Percentiles rank a stretch among this genome's conserved stretches.
Conservation (phyloP, 1,140 invertebrate species). For the Drosophila ficusphila region DNA sequence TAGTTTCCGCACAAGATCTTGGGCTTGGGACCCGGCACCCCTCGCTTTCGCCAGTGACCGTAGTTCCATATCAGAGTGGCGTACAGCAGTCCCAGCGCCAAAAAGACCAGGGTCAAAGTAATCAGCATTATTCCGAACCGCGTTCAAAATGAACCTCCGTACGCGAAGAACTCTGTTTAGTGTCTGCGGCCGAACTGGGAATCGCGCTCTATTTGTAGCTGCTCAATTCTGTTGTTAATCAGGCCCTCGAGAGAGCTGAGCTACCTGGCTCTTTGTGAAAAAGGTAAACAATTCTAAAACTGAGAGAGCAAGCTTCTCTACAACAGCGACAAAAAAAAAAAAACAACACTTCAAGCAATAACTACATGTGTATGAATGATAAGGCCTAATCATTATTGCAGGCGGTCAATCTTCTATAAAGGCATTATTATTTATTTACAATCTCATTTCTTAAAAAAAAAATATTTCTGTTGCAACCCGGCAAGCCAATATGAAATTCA, state of each 20-base stretch:
- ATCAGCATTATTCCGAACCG: slow-evolving; percentile 36
- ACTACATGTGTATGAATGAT: neutral
- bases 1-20: slow-evolving; percentile 68
- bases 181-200: neutral
- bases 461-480: slow-evolving; percentile 6
- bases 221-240: neutral
- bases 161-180: neutral
- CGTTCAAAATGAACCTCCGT: neutral
- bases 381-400: slow-evolving; percentile 24
- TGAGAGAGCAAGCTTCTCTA: slow-evolving; percentile 4
- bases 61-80: slow-evolving; percentile 75
- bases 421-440: slow-evolving; percentile 21
- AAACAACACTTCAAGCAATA: neutral
- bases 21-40: slow-evolving; percentile 73
- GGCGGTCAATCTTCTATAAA: slow-evolving; percentile 4
- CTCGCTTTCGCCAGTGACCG: slow-evolving; percentile 74
- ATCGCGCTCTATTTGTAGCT: slow-evolving; percentile 25
- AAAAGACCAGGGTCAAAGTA: slow-evolving; percentile 39
- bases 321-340: no score
- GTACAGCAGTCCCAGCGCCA: slow-evolving; percentile 56
- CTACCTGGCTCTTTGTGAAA: neutral
- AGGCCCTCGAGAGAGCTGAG: neutral
- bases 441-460: neutral
- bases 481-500: neutral
- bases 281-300: neutral